These are phyloP conservation scores for Tachina grossa DNA, from an alignment of 2,888 invertebrate species.

Conservation along the genomic window DNA sequence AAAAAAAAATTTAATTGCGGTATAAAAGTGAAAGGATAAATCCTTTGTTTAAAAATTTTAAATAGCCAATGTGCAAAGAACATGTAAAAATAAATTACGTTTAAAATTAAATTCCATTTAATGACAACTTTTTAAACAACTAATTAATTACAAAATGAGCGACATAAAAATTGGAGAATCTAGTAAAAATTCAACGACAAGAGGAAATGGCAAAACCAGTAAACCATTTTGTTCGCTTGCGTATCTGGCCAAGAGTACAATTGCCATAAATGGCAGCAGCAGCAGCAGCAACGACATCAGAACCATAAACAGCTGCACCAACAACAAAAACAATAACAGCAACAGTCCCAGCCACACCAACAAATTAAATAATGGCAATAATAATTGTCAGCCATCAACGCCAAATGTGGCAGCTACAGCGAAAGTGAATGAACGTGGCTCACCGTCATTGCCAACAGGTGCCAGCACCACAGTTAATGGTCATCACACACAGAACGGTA, in stretches of 20 bases:
- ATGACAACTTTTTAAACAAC: conserved; percentile 2
- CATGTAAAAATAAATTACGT: conserved; percentile 25
- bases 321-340: neutral
- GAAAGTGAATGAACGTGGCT: conserved; percentile 73
- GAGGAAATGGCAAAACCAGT: conserved; percentile 58
- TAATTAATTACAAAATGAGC: conserved; percentile 63
- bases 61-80: neutral
- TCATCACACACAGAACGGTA: conserved; percentile 59
- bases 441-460: conserved; percentile 73
- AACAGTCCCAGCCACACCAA: conserved; percentile 21
- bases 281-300: conserved; percentile 68
- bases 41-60: neutral
- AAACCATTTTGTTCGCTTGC: conserved; percentile 75
- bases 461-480: conserved; percentile 67
- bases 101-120: neutral
- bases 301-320: conserved; percentile 71
- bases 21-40: neutral
- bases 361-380: conserved; percentile 57
- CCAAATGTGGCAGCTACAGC: conserved; percentile 73
- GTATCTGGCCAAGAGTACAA: conserved; percentile 75
- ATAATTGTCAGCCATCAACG: conserved; percentile 59
- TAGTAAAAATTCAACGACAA: conserved; percentile 50
- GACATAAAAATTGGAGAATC: conserved; percentile 51
- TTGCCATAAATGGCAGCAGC: conserved; percentile 72
- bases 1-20: no score